Percentiles rank a stretch among this genome's conserved stretches.
Conservation (phyloP, 2,797 vertebrate species). For the Enoplosus armatus region DNA sequence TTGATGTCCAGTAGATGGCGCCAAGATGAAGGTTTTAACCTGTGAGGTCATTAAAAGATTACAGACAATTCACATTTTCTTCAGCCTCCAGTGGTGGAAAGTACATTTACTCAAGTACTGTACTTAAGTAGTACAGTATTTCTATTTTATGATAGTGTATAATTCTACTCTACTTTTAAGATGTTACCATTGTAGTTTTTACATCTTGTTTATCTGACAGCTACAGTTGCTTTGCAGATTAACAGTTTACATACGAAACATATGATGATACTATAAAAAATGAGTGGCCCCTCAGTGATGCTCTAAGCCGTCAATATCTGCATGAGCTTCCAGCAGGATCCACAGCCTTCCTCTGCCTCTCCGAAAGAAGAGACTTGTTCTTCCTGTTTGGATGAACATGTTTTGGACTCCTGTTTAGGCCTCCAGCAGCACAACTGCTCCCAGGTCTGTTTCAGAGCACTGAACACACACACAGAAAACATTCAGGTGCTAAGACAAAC, state of each 20-base stretch:
- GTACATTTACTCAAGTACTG: background rate
- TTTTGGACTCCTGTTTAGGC: background rate
- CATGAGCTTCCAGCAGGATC: background rate
- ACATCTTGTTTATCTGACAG: background rate
- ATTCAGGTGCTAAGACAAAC: no score
- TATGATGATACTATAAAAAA: background rate
- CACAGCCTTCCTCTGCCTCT: background rate
- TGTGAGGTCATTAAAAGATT: no score
- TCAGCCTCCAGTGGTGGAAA: background rate
- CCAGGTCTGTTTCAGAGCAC: background rate
- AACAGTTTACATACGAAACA: background rate
- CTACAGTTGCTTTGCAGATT: background rate
- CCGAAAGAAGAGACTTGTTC: background rate
- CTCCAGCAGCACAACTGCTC: background rate
- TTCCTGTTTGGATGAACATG: background rate
- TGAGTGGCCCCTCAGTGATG: background rate
- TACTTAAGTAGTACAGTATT: no score
- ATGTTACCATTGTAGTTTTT: background rate
- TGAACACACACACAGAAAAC: no score
- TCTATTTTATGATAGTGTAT: background rate
- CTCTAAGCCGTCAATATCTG: background rate
- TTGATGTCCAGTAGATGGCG: slow-evolving; percentile 50
- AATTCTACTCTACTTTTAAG: background rate
- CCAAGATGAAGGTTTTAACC: background rate
- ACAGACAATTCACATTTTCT: background rate